These are phyloP conservation scores for Hermaeophaga mercurialis DNA, from an alignment of 2,888 invertebrate species.

Conservation along the genomic window DNA sequence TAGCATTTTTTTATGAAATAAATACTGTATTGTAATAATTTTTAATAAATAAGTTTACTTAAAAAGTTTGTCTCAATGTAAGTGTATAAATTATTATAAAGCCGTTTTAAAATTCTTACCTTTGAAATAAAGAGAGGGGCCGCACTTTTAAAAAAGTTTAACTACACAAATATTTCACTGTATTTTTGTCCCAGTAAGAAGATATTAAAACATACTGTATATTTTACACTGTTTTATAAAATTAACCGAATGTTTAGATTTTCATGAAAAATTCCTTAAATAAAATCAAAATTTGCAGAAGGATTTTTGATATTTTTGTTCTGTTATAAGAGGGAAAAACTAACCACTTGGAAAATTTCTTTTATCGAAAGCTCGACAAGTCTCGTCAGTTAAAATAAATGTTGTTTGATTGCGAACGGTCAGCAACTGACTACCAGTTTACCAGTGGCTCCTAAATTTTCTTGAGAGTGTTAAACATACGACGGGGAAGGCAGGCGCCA, in stretches of 20 bases:
- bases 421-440: constrained; percentile 35
- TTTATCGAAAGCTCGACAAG: constrained; percentile 11
- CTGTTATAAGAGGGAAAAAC: neutral
- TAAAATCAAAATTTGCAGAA: no score
- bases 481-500: constrained; percentile 38
- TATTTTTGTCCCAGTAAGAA: no score
- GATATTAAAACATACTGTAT: no score
- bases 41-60: no score
- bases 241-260: no score
- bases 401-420: constrained; percentile 33
- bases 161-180: no score
- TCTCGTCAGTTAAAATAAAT: constrained; percentile 5
- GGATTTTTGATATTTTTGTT: no score
- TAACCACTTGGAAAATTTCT: constrained; percentile 11
- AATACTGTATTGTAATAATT: no score
- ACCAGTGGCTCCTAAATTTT: constrained; percentile 42
- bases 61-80: no score
- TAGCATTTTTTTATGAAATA: no score
- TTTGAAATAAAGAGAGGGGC: neutral
- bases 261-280: no score
- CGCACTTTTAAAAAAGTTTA: neutral
- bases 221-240: no score
- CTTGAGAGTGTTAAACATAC: constrained; percentile 37
- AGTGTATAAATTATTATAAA: neutral
- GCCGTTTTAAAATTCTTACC: neutral